A percentile compares a stretch with the other conserved stretches of the same genome.
Conservation (phyloP, 2,888 invertebrate genomes). For the Aradus depressus region DNA sequence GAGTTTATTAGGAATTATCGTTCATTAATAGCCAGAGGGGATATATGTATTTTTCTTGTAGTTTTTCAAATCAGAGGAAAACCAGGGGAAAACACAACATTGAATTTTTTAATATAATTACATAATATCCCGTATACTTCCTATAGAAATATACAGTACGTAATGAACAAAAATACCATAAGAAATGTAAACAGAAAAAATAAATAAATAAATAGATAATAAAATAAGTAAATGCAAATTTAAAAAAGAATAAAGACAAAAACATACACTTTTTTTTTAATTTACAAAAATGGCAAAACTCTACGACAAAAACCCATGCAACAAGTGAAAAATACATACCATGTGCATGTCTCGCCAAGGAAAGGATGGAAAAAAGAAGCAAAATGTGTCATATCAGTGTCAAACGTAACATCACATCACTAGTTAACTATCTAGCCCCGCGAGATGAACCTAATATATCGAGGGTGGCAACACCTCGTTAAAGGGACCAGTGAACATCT, state of each 20-base stretch:
- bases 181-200: not conserved
- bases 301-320: conserved; percentile 12
- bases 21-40: too few species aligned
- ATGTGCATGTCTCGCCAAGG: conserved; percentile 28
- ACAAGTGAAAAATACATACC: conserved; percentile 27
- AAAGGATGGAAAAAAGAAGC: conserved; percentile 26
- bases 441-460: too few species aligned
- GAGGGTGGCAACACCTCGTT: too few species aligned
- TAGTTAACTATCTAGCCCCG: too few species aligned
- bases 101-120: too few species aligned
- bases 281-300: conserved; percentile 5
- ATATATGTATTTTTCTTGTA: too few species aligned
- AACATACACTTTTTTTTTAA: too few species aligned
- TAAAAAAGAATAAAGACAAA: not conserved
- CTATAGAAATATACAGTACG: not conserved
- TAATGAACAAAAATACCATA: not conserved
- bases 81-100: too few species aligned
- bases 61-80: too few species aligned
- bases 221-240: conserved; percentile 4
- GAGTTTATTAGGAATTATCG: too few species aligned
- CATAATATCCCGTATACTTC: too few species aligned
- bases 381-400: conserved; percentile 27
- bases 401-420: conserved; percentile 16
- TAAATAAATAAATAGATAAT: not conserved
- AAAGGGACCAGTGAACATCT: too few species aligned